These are phyloP conservation scores for Mus minutoides DNA, from an alignment of 2,797 vertebrate species.

Conservation along the genomic window DNA sequence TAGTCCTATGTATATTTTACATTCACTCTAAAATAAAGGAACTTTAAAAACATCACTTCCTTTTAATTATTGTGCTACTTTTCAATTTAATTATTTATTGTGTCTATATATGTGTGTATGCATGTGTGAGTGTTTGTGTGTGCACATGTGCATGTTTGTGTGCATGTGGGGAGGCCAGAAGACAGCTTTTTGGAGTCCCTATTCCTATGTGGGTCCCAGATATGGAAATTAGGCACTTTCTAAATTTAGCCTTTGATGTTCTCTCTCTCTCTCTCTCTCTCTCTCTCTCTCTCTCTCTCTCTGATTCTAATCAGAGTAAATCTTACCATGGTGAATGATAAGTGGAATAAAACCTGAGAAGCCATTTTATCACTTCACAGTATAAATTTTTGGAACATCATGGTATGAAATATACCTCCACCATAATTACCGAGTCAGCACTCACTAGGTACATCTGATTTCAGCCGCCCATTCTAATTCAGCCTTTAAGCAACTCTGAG, in stretches of 20 bases:
- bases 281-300: no score
- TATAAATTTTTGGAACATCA: not conserved
- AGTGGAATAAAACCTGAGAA: not conserved
- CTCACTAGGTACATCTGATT: not conserved
- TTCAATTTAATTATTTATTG: not conserved
- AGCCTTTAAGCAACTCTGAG: not conserved
- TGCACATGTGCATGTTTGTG: no score
- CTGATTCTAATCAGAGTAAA: not conserved
- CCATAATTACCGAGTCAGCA: not conserved
- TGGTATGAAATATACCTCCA: not conserved
- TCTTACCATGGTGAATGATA: not conserved
- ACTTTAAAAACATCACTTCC: not conserved
- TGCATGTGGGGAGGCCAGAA: not conserved
- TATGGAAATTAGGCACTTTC: not conserved
- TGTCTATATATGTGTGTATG: not conserved
- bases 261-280: no score
- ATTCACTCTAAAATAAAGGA: not conserved
- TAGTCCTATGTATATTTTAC: constrained; percentile 21
- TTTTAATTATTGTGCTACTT: not conserved
- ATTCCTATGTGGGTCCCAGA: not conserved
- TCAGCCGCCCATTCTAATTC: not conserved
- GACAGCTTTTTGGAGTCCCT: not conserved
- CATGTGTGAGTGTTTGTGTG: fast-evolving
- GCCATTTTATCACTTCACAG: not conserved
- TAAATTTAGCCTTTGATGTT: not conserved